Base-by-base conservation (phyloP, 2,888 invertebrate genomes). In the Drosophila macrospina region DNA sequence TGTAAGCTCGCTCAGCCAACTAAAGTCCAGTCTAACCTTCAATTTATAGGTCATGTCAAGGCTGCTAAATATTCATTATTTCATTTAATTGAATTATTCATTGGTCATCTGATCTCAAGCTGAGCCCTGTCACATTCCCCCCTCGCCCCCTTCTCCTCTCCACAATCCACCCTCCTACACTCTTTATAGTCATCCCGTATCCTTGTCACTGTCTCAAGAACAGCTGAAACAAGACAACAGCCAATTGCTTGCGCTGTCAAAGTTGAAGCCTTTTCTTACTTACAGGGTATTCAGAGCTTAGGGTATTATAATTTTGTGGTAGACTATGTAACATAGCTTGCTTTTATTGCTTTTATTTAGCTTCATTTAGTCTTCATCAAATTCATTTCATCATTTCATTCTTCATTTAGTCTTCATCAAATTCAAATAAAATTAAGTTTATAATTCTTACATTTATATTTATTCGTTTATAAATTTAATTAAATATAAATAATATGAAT, bases 1-100 rank as follows among this genome's bases (percentile, higher is more conserved):
- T 44, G 10, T 45, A 13, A 13, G 13, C 28, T 13, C 5, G 13
- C n/a, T 20, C 7, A 44, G 5, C 20, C 20, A 20, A 20, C 20
- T 20, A 20, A 20, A 20, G n/a, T n/a, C 20, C 20, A 20, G 3
- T n/a, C 20, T 20, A 20, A 20, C 13, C 34, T 28, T 36, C 71
- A 42, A 55, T 67, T 66, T 65, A 55, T 28, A 62, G 73, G 65
- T 66, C 63, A 62, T 69, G 63, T 66, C 48, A 42, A 37, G 13
- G 13, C 73, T 51, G 61, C 69, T 79, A 82, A 80, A 83, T 88
- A 88, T 86, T 88, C 86, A 83, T 88, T 88, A 86, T 83, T 86
- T 83, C 67, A 76, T 83, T 72, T 86, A 83, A 88, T 83, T 86
- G 86, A 83, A 83, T 83, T 88, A 83, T 83, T 83, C 88, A 83